phyloP scores from a whole-genome alignment of 2,888 invertebrate species.

The Aporophyla lueneburgensis region DNA sequence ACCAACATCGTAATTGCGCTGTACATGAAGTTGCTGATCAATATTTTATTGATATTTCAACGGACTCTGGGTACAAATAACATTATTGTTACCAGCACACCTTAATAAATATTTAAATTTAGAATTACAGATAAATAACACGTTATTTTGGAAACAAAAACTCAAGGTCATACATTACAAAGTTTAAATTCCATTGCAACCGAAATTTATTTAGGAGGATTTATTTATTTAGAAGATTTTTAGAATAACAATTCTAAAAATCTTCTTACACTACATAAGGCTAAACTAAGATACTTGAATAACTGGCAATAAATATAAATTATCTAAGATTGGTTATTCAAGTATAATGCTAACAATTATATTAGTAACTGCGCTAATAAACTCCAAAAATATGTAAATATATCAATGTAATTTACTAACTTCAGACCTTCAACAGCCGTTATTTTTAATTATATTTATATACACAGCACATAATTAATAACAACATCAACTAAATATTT shows the following conservation, averaged over 20 bases:
- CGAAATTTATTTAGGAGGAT: no score
- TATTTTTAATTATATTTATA: constrained; percentile 38
- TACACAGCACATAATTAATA: constrained; percentile 29
- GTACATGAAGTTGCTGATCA: not conserved
- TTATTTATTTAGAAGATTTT: no score
- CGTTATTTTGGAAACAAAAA: no score
- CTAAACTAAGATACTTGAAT: no score
- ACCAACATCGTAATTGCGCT: not conserved
- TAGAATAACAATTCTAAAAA: no score
- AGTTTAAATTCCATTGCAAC: no score
- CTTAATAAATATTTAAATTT: not conserved
- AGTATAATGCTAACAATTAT: constrained; percentile 7
- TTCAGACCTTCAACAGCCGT: constrained; percentile 7
- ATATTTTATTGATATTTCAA: constrained; percentile 6
- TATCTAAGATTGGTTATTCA: no score
- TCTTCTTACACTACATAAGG: no score
- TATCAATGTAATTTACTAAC: constrained; percentile 21
- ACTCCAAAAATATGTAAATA: constrained; percentile 40
- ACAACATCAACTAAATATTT: constrained; percentile 39
- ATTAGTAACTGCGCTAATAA: constrained; percentile 22
- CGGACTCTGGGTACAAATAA: not conserved
- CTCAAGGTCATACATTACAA: no score
- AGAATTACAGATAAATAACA: no score
- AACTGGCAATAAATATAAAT: no score
- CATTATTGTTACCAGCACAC: constrained; percentile 7